Evolutionary conservation across 1,140 invertebrate genomes (phyloP), one percentile per base, ranked within the genome.

Genomic region (Pogonomyrmex californicus): DNA sequence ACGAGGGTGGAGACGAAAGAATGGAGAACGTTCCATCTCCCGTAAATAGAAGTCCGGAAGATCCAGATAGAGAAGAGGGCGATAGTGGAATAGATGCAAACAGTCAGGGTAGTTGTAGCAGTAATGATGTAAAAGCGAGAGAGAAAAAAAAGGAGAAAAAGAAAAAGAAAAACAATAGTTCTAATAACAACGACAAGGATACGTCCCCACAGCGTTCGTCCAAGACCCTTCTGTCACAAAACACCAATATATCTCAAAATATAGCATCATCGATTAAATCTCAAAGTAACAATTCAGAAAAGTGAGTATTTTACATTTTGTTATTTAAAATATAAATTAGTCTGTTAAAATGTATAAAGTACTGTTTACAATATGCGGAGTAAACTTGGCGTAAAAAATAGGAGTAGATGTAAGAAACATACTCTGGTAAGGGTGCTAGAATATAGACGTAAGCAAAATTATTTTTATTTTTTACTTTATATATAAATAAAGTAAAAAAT

Each of bases 1-100:
- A 95, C 3, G 95, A 96, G 47, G 95, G 94, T 4, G 93, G 90
- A 56, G 95, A 93, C 7, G 94, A 95, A 47, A 89, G 93, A 81
- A 91, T 94, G 73, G 94, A 93, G 36, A 93, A 92, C 44, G 94
- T 93, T 23, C 92, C 94, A 0, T 94, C 92, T 0, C 93, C 93
- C 0, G 92, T 94, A 0, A 94, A 94, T 75, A 91, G 94, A 71
- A 94, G 93, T 56, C 93, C 94, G 0, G 94, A 95, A 36, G 94
- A 95, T 90, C 90, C 92, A 33, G 96, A 97, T 88, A 97, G 97
- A 90, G 98, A 98, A 92, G 98, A 98, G 93, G 97, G 97, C 62
- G 97, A 98, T 94, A 98, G 98, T 90, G 98, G 98, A 81, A 98
- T 98, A 86, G 98, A 98, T 95, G 97, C 97, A 41, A 98, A 98